Evolutionary conservation across 2,888 invertebrate species (phyloP).

Genomic region (Phyto melanocephala): DNA sequence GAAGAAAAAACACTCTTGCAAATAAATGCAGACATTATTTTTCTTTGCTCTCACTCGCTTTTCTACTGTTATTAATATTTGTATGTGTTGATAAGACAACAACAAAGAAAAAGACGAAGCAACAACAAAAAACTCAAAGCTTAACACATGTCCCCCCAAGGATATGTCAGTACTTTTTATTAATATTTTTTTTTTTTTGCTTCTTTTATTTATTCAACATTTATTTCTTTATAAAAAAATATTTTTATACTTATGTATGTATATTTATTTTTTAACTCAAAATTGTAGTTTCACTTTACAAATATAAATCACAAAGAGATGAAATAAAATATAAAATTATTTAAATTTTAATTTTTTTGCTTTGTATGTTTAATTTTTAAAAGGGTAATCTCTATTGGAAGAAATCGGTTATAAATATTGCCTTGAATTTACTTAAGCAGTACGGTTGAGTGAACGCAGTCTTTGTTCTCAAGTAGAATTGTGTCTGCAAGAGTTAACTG

Average conservation of each 20-base stretch:
- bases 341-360: neutral
- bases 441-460: no score
- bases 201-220: slow-evolving; percentile 2
- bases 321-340: neutral
- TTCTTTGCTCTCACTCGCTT: neutral
- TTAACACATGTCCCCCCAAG: slow-evolving; percentile 54
- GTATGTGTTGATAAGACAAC: slow-evolving; percentile 28
- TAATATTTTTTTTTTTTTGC: slow-evolving; percentile 1
- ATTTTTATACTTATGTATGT: neutral
- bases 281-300: neutral
- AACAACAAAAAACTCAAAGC: slow-evolving; percentile 8
- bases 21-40: slow-evolving; percentile 12
- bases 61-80: slow-evolving; percentile 21
- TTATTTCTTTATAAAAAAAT: neutral
- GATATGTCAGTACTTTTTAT: slow-evolving; percentile 46
- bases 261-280: neutral
- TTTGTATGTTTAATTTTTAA: neutral
- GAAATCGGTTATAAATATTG: no score
- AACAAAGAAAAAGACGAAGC: neutral
- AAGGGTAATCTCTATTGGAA: no score
- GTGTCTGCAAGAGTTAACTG: no score
- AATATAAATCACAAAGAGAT: neutral
- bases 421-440: neutral
- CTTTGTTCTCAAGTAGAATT: no score
- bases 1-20: slow-evolving; percentile 5